phyloP scores from a whole-genome alignment of 2,797 vertebrate species.

The Hafferia zeledoni region DNA sequence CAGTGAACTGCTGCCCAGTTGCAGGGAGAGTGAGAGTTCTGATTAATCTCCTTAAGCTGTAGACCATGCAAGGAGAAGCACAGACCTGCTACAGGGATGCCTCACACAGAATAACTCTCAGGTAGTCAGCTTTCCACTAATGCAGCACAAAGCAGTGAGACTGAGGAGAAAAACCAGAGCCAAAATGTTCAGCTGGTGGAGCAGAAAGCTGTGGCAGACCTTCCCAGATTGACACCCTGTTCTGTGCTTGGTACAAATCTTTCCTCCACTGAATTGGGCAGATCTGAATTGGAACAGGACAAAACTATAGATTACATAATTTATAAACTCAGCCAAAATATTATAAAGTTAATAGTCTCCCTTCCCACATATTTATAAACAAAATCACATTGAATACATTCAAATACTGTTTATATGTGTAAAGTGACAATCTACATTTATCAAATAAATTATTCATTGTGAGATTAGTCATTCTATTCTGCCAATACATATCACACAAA shows the following conservation, averaged over 20 bases:
- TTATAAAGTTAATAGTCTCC: background rate
- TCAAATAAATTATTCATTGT: constrained; percentile 43
- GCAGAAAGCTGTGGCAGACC: background rate
- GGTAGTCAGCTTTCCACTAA: background rate
- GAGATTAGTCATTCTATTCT: constrained; percentile 29
- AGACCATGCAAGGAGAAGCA: background rate
- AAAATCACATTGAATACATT: background rate
- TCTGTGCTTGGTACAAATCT: background rate
- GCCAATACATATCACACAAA: constrained; percentile 32
- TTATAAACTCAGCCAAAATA: background rate
- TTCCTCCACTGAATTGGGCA: background rate
- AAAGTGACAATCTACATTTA: constrained; percentile 35
- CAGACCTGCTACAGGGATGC: background rate
- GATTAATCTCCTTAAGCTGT: background rate
- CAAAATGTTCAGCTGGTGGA: background rate
- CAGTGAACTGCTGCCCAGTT: background rate
- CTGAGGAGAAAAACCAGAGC: background rate
- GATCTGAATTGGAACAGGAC: background rate
- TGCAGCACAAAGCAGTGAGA: background rate
- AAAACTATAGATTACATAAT: background rate
- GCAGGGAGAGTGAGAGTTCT: background rate
- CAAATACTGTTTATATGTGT: background rate
- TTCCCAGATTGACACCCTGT: background rate
- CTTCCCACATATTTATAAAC: background rate
- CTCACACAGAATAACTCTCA: background rate